These are phyloP conservation scores for Octomys mimax DNA, from an alignment of 2,797 vertebrate genomes.

Conservation along the genomic window DNA sequence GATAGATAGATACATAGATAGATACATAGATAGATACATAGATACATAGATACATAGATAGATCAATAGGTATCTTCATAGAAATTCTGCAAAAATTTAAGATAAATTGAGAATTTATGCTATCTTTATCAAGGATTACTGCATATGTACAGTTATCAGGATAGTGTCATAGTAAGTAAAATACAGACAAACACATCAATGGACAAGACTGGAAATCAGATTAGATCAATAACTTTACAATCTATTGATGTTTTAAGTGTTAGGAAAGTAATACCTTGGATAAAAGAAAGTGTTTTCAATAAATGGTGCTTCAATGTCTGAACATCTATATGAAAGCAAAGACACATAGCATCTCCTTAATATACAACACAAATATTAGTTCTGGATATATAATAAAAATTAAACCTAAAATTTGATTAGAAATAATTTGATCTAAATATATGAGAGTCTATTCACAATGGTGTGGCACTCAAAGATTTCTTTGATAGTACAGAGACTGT, in stretches of 20 bases:
- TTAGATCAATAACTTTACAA: constrained; percentile 31
- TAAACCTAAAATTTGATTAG: neutral
- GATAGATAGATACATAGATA: no score
- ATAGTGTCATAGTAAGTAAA: constrained; percentile 29
- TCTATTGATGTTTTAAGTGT: constrained; percentile 21
- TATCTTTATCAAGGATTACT: constrained; percentile 15
- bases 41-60: no score
- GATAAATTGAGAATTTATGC: constrained; percentile 1
- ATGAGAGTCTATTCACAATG: neutral
- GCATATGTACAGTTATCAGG: constrained; percentile 13
- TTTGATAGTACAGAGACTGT: neutral
- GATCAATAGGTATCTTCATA: neutral
- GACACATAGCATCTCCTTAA: neutral
- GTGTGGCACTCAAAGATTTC: neutral
- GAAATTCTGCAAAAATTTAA: constrained; percentile 12
- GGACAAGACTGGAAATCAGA: neutral
- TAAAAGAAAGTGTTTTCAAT: constrained; percentile 35
- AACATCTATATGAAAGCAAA: neutral
- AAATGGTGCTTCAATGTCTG: neutral
- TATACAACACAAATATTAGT: neutral
- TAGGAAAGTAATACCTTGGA: neutral
- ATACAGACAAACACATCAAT: constrained; percentile 44
- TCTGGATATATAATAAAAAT: neutral
- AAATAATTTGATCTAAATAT: neutral
- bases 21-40: no score